A percentile compares a stretch with the other conserved stretches of the same genome.
Evolutionary conservation across 2,888 invertebrate species (phyloP).

Genomic region (Pharmacophagus antenor): DNA sequence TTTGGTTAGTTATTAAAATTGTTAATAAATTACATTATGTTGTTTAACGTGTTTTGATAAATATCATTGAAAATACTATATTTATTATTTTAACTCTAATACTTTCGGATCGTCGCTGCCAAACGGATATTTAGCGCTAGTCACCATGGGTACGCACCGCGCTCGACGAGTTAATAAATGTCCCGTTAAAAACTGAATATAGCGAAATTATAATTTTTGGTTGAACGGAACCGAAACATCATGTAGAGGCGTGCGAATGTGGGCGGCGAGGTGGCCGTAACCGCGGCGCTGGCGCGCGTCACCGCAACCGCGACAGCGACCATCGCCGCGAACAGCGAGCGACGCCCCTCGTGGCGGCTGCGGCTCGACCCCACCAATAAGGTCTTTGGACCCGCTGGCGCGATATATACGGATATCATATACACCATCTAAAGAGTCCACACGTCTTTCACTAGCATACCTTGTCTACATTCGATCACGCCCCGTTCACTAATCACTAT

Average conservation of each 20-base stretch:
- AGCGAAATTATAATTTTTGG: neutral
- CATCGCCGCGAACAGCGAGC: slow-evolving; percentile 82
- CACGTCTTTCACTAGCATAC: neutral
- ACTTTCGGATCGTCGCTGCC: no score
- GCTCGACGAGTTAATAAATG: no score
- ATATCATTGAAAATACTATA: no score
- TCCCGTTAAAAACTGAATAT: neutral
- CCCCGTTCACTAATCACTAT: neutral
- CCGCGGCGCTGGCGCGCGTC: slow-evolving; percentile 62
- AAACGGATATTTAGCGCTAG: no score
- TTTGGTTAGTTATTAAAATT: no score
- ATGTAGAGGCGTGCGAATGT: slow-evolving; percentile 42
- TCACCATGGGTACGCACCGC: no score
- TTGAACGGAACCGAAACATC: slow-evolving; percentile 6
- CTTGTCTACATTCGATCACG: neutral
- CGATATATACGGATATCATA: slow-evolving; percentile 32
- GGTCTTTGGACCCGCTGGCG: slow-evolving; percentile 74
- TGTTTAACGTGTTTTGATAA: no score
- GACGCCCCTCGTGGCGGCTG: slow-evolving; percentile 95
- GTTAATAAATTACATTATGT: no score
- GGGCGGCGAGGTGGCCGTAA: slow-evolving; percentile 63
- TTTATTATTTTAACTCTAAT: no score
- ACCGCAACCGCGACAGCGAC: slow-evolving; percentile 74
- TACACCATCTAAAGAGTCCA: neutral
- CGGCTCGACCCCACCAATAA: slow-evolving; percentile 94